A percentile compares a stretch with the other conserved stretches of the same genome.
Conservation (phyloP, 2,888 invertebrate genomes). For the Tholera decimalis region DNA sequence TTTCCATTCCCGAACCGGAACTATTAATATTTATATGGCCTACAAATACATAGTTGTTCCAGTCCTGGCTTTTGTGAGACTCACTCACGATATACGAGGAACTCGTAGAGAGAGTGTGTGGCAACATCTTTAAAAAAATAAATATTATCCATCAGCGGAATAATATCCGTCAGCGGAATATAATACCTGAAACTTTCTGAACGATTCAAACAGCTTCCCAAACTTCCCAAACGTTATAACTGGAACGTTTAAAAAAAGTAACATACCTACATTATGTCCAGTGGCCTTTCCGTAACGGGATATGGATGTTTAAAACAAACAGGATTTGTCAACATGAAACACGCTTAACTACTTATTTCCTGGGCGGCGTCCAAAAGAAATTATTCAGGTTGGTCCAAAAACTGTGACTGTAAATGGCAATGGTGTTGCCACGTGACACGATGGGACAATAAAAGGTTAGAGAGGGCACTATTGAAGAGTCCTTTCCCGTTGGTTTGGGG, state of each 20-base stretch:
- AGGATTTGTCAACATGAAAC: conserved; percentile 22
- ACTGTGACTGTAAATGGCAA: conserved; percentile 40
- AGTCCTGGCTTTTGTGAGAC: too few species aligned
- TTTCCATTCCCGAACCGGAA: too few species aligned
- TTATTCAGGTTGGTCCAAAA: conserved; percentile 44
- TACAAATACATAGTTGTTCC: too few species aligned
- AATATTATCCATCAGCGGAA: too few species aligned
- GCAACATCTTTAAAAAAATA: too few species aligned
- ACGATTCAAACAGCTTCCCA: too few species aligned
- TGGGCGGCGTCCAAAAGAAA: conserved; percentile 43
- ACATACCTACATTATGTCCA: conserved; percentile 14
- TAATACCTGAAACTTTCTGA: too few species aligned
- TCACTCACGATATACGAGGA: too few species aligned
- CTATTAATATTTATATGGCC: too few species aligned
- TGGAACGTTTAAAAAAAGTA: not conserved
- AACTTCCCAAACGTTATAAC: too few species aligned
- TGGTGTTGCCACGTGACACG: conserved; percentile 44
- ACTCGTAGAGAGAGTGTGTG: too few species aligned
- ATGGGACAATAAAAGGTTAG: conserved; percentile 49
- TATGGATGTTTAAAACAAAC: conserved; percentile 40
- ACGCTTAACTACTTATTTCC: conserved; percentile 28
- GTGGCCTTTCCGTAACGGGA: conserved; percentile 7
- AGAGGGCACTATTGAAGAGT: conserved; percentile 32
- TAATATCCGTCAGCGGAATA: too few species aligned
- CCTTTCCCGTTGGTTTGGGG: conserved; percentile 17